phyloP scores from a whole-genome alignment of 2,113 vertebrate genomes.

The Agapornis roseicollis region DNA sequence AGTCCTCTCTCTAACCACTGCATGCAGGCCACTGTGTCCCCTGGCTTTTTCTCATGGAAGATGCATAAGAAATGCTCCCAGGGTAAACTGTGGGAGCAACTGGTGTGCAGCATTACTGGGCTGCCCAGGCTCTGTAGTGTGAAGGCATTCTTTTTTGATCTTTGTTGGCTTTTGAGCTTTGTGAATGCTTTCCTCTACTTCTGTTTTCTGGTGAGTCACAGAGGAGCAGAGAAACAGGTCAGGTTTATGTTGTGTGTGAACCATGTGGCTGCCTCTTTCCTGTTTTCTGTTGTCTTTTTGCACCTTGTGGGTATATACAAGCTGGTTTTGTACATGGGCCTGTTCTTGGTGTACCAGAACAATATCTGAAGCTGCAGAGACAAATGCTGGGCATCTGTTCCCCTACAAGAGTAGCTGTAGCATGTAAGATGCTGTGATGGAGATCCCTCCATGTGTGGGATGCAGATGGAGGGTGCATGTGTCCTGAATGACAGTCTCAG shows the following conservation, averaged over 20 bases:
- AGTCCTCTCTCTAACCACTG: background rate
- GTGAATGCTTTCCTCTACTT: background rate
- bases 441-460: background rate
- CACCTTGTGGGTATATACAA: background rate
- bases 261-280: background rate
- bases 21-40: background rate
- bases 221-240: background rate
- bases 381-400: background rate
- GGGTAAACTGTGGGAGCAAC: background rate
- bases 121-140: background rate
- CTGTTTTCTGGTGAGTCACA: conserved; percentile 12
- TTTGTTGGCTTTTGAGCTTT: conserved; percentile 28
- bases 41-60: background rate
- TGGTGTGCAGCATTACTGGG: background rate
- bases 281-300: background rate
- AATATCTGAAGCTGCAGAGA: background rate
- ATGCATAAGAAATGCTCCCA: background rate
- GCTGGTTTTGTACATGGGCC: background rate
- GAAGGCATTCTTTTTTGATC: background rate
- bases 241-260: background rate
- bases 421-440: background rate
- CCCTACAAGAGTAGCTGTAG: background rate
- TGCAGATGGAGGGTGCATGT: fast-evolving
- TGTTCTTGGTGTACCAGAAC: background rate
- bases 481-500: background rate